Conservation (phyloP, 2,113 vertebrate genomes). For the Cyphomyrus plagiostoma region DNA sequence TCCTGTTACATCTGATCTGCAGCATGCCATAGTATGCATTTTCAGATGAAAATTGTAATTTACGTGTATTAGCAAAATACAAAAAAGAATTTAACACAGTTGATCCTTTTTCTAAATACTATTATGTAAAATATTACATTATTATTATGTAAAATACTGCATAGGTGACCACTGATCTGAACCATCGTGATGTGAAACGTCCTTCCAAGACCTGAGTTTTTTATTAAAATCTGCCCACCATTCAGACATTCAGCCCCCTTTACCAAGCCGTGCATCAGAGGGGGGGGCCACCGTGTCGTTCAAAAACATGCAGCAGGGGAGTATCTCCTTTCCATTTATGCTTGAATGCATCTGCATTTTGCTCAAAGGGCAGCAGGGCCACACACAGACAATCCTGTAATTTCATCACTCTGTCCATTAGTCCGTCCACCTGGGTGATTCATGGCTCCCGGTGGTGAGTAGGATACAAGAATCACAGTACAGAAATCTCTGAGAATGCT, state of each 20-base stretch:
- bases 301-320: not conserved
- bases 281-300: not conserved
- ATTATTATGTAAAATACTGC: not conserved
- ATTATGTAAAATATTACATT: not conserved
- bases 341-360: not conserved
- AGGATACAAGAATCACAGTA: not conserved
- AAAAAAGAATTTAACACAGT: not conserved
- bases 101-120: not conserved
- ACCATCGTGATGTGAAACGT: not conserved
- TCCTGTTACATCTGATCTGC: not conserved
- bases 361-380: not conserved
- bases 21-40: not conserved
- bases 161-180: not conserved
- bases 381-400: not conserved
- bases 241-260: not conserved
- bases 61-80: not conserved
- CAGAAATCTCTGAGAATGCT: not conserved
- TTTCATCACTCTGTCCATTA: not conserved
- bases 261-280: not conserved
- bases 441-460: not conserved
- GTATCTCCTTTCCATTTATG: not conserved
- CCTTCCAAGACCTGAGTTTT: not conserved
- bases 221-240: not conserved
- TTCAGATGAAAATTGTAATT: not conserved
- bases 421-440: not conserved